These are phyloP conservation scores for Mythimna loreyi DNA, from an alignment of 2,888 invertebrate species.

Conservation along the genomic window DNA sequence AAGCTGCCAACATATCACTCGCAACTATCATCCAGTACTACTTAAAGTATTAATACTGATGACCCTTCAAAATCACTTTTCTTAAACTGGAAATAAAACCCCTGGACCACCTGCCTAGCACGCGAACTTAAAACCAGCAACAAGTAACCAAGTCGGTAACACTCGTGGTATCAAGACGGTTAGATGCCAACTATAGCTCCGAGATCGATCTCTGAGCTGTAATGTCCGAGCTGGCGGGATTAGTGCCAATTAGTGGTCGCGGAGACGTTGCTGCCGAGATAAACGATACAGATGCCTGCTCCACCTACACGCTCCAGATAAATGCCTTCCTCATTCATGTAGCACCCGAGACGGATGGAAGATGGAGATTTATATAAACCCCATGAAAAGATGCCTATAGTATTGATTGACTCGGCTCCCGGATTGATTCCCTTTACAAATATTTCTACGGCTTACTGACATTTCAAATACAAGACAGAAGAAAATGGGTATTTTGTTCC, in stretches of 20 bases:
- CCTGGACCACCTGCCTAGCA: too few species aligned
- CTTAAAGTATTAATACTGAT: too few species aligned
- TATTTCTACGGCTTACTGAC: neutral
- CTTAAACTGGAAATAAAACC: too few species aligned
- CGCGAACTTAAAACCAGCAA: too few species aligned
- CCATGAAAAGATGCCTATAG: neutral
- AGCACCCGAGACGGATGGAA: neutral
- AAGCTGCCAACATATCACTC: too few species aligned
- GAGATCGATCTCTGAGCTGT: conserved; percentile 27
- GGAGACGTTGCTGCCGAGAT: conserved; percentile 14
- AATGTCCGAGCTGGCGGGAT: conserved; percentile 26
- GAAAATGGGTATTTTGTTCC: conserved; percentile 1
- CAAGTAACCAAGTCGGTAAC: too few species aligned
- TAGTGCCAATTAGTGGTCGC: conserved; percentile 43
- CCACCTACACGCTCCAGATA: conserved; percentile 3
- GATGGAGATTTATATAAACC: neutral
- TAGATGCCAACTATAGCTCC: neutral
- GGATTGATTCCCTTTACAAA: neutral
- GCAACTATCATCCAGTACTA: too few species aligned
- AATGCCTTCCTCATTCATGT: neutral
- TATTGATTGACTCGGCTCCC: neutral
- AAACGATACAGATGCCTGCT: neutral
- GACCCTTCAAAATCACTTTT: too few species aligned
- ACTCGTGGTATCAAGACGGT: neutral
- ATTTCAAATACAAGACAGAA: neutral